These are phyloP conservation scores for Nebria ingens DNA, from an alignment of 1,140 invertebrate species.

Conservation along the genomic window DNA sequence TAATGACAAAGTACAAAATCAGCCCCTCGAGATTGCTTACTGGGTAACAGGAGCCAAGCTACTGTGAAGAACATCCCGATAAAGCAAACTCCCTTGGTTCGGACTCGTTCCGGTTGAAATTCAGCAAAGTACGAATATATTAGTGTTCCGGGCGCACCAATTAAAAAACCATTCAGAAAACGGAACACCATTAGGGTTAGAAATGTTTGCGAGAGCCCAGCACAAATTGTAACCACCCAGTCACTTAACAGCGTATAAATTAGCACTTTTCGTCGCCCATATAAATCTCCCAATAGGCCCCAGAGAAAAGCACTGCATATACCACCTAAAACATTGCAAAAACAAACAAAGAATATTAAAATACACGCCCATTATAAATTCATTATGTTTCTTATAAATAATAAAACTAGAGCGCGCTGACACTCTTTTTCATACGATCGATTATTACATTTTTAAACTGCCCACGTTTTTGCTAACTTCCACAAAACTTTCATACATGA, in stretches of 20 bases:
- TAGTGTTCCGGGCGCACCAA: slow-evolving; percentile 43
- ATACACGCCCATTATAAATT: no score
- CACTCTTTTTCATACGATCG: no score
- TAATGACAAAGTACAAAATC: no score
- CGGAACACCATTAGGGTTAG: background rate
- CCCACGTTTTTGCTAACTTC: no score
- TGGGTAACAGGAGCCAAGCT: slow-evolving; percentile 50
- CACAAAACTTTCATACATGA: no score
- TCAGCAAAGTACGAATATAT: slow-evolving; percentile 52
- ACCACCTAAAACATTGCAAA: background rate
- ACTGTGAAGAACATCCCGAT: slow-evolving; percentile 49
- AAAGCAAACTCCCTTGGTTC: slow-evolving; percentile 46
- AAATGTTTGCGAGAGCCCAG: background rate
- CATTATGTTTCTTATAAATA: no score
- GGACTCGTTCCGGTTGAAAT: slow-evolving; percentile 43
- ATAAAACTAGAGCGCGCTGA: no score
- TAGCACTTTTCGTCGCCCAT: slow-evolving; percentile 49
- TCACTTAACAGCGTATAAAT: slow-evolving; percentile 49
- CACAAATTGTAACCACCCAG: slow-evolving; percentile 30
- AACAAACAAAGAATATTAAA: no score
- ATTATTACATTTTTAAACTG: no score
- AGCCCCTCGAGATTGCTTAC: slow-evolving; percentile 33
- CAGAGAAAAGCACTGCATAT: slow-evolving; percentile 34
- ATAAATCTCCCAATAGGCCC: slow-evolving; percentile 53
- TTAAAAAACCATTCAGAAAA: slow-evolving; percentile 18